Evolutionary conservation across 2,888 invertebrate genomes (phyloP), one percentile per base, ranked within the genome.

Genomic region (Gryllus longicercus): DNA sequence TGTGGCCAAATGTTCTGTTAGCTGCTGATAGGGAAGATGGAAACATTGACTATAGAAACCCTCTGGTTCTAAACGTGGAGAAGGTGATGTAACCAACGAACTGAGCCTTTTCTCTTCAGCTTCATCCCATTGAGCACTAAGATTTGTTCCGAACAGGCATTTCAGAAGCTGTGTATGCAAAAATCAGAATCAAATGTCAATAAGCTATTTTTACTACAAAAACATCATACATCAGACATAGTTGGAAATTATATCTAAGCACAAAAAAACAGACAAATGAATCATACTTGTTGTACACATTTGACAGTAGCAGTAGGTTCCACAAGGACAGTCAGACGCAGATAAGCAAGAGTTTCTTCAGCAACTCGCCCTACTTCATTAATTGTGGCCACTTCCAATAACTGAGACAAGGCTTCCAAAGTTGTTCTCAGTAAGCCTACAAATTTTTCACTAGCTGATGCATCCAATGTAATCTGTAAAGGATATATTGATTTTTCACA

Each of bases 331-430:
- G 93, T 92, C 0, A 91, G 90, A 84, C 93, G 92, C 11, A 95
- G 88, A 85, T 95, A 96, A 83, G 89, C 90, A 1, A 96, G 88
- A 21, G 96, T 88, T 87, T 96, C 96, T 87, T 96, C 96, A 0
- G 95, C 93, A 78, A 94, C 90, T 78, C 90, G 88, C 1, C 93
- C 93, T 51, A 93, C 91, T 86, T 96, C 96, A 38, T 88, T 88
- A 78, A 93, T 89, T 0, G 92, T 92, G 2, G 92, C 89, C 51
- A 94, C 87, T 87, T 94, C 93, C 81, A 95, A 86, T 77, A 95
- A 89, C 81, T 93, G 91, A 0, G 93, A 91, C 49, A 96, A 86
- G 10, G 92, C 91, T 82, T 91, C 89, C 11, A 95, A 87, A 0
- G 91, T 88, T 11, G 92, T 90, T 81, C 90, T 89, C 79, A 95